Base-by-base conservation (phyloP, 2,797 vertebrate genomes). In the Geotrypetes seraphini region DNA sequence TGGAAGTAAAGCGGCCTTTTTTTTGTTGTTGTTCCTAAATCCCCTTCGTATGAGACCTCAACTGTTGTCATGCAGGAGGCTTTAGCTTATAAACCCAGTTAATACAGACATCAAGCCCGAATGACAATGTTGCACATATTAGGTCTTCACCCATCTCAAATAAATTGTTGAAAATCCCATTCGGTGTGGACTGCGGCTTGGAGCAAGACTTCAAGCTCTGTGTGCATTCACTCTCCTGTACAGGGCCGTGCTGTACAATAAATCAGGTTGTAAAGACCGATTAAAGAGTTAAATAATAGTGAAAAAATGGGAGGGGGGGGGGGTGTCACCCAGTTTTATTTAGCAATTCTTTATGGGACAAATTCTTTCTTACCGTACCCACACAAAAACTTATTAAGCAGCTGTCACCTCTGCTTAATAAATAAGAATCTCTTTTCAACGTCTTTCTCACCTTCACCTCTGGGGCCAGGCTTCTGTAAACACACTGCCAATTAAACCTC, bases 351-450 rank as follows among this genome's bases (percentile, higher is more conserved):
- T 60, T 47, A 48, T 0, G 2, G 34, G 8, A 8, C 7, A 16
- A 27, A 28, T 37, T 30, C 59, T 23, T 14, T 22, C 33, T 67
- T 60, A 49, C 36, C 15, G 42, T 43, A 36, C 51, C 33, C 33
- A 68, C 7, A 36, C 47, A 72, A 83, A 82, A 89, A 88, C 85
- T 87, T 92, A 91, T 91, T 95, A 91, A 87, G 82, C 78, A 24
- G 66, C 71, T 90, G 91, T 89, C 90, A 89, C 86, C 78, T 91
- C 73, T 68, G 75, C 81, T 97, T 95, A 94, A 92, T 96, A 96
- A 96, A 93, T 94, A 95, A 94, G 89, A 92, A 89, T 91, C 83
- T 92, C 80, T 85, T 93, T 92, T 83, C 76, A 60, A 75, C 61
- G 55, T 62, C 53, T 66, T 71, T 73, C 77, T 81, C 71, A 80